These are phyloP conservation scores for Saccostrea echinata DNA, from an alignment of 1,140 invertebrate genomes.

Conservation along the genomic window DNA sequence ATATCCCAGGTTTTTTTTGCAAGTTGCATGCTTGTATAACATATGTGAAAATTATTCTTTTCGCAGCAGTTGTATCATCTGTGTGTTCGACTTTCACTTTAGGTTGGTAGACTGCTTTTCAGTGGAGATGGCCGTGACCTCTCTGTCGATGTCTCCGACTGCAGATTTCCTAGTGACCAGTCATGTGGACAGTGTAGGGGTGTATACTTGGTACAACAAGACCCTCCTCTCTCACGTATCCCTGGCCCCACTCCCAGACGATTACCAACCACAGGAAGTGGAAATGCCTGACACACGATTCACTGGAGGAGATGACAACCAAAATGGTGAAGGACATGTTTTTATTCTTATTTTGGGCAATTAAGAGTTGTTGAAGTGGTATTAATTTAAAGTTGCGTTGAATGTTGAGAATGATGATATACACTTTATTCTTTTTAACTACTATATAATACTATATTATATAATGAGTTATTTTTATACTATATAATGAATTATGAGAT, in stretches of 20 bases:
- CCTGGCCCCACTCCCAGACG: slow-evolving; percentile 86
- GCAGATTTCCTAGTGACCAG: slow-evolving; percentile 94
- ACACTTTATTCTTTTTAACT: too few relatives aligned
- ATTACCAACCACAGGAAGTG: slow-evolving; percentile 83
- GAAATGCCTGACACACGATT: slow-evolving; percentile 82
- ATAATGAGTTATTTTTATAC: too few relatives aligned
- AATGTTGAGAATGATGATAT: too few relatives aligned
- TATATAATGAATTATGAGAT: too few relatives aligned
- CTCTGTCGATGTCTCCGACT: slow-evolving; percentile 92
- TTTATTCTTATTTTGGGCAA: too few relatives aligned
- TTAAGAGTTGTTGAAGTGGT: too few relatives aligned
- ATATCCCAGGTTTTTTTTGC: too few relatives aligned
- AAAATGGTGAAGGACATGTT: not conserved
- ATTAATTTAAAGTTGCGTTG: too few relatives aligned
- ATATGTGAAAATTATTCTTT: too few relatives aligned
- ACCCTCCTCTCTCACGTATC: slow-evolving; percentile 90
- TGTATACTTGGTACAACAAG: slow-evolving; percentile 96
- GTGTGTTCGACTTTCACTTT: not conserved
- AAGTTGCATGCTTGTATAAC: too few relatives aligned
- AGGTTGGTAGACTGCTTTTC: slow-evolving; percentile 78
- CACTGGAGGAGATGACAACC: slow-evolving; percentile 38
- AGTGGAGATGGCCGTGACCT: slow-evolving; percentile 82
- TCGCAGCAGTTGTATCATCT: too few relatives aligned
- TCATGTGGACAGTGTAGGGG: slow-evolving; percentile 92
- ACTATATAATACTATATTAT: too few relatives aligned